Evolutionary conservation across 1,140 invertebrate species (phyloP), one percentile per base, ranked within the genome.

Genomic region (Scaptomyza graminum): DNA sequence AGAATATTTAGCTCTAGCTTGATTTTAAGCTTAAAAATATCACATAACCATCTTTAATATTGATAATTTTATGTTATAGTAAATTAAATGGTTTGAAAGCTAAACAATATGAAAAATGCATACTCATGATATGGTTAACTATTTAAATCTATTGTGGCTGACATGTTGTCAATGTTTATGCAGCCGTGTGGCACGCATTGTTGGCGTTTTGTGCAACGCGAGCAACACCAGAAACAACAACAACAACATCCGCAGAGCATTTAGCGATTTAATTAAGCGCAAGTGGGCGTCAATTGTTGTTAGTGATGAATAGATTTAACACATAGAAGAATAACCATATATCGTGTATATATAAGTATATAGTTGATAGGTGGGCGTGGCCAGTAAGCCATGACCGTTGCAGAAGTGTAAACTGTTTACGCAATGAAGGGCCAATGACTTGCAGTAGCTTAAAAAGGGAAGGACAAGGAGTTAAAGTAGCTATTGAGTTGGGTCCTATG

Each of bases 241-340:
- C 47, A 76, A 59, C 61, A 77, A 72, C 61, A 80, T 70, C 68
- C 74, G 74, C 78, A 52, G 49, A 68, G 65, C 63, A 81, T 85
- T 82, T 85, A 85, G 82, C 65, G 65, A 60, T 76, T 85, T 78
- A 85, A 85, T 85, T 87, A 88, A 76, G 74, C 82, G 63, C 65
- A 74, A 85, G 63, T 78, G 80, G 79, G 65, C 69, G 37, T 74
- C 55, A 73, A 65, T 63, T 60, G 47, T 52, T 54, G 51, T 37
- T 39, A 15, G 39, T 46, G 54, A 34, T 56, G 31, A 46, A 50
- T 37, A 37, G 46, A 22, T 22, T 22, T 22, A 22, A 22, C 46
- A 13, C 13, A 9, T 34, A 9, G 7, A 22, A 22, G 18, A 22
- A 22, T 22, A 22, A 22, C 18, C 13, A 34, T 15, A 54, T 15